phyloP scores from a whole-genome alignment of 1,140 invertebrate genomes.

The Hestina assimilis region DNA sequence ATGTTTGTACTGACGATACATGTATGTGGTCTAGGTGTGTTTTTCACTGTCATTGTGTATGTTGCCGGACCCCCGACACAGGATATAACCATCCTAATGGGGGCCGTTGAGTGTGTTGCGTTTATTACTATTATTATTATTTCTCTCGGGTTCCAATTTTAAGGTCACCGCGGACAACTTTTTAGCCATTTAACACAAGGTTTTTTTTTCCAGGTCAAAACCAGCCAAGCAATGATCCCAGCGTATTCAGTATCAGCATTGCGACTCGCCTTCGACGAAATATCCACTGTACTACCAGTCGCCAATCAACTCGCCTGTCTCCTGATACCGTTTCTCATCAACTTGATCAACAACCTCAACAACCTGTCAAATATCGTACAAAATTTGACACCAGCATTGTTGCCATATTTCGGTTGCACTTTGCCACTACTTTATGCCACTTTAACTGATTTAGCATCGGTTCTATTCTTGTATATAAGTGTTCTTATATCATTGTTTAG shows the following conservation, averaged over 20 bases:
- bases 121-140: no score
- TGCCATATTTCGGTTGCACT: constrained; percentile 67
- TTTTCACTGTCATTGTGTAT: no score
- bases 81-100: no score
- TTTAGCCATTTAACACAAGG: no score
- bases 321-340: constrained; percentile 61
- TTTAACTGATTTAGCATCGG: constrained; percentile 63
- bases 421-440: constrained; percentile 63
- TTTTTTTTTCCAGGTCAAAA: constrained; percentile 45
- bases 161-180: no score
- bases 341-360: constrained; percentile 65
- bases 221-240: constrained; percentile 62
- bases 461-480: constrained; percentile 65
- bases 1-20: no score
- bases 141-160: no score
- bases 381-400: constrained; percentile 59
- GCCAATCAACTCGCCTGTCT: constrained; percentile 62
- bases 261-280: constrained; percentile 62
- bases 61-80: no score
- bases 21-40: no score
- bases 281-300: constrained; percentile 55
- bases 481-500: constrained; percentile 62
- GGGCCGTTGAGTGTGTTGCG: no score
- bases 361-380: constrained; percentile 66
- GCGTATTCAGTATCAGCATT: constrained; percentile 61